These are phyloP conservation scores for Rhineura floridana DNA, from an alignment of 2,113 vertebrate species.

Conservation along the genomic window DNA sequence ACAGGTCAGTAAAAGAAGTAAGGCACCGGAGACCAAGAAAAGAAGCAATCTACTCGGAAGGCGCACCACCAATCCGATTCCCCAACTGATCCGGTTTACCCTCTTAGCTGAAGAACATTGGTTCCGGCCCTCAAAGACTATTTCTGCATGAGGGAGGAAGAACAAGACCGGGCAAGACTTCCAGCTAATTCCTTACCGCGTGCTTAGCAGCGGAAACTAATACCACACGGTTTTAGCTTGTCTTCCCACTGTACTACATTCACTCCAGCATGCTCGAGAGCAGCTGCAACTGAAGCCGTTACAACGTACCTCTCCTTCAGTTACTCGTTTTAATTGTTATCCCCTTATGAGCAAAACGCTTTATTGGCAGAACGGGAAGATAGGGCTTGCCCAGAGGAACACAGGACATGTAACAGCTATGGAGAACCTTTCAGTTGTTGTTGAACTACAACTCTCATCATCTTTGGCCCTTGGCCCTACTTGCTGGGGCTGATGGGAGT, in stretches of 20 bases:
- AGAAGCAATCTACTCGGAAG: background rate
- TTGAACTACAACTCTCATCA: no score
- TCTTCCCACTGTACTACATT: no score
- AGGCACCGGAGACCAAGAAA: background rate
- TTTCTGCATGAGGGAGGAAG: background rate
- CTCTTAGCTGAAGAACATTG: background rate
- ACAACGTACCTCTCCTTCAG: background rate
- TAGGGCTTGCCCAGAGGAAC: background rate
- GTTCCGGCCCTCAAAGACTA: slow-evolving; percentile 40
- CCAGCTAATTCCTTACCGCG: background rate
- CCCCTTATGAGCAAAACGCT: no score
- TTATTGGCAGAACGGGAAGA: background rate
- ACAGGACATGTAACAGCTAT: no score
- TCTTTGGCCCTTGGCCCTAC: no score
- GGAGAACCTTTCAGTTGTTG: no score
- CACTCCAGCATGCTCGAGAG: no score
- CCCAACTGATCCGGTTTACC: slow-evolving; percentile 26
- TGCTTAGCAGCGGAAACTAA: background rate
- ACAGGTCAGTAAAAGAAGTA: rapidly evolving
- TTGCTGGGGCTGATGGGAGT: no score
- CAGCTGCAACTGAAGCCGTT: background rate
- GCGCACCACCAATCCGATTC: background rate
- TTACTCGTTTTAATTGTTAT: background rate
- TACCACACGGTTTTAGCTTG: background rate
- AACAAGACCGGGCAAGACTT: background rate